Percentiles rank a stretch among this genome's conserved stretches.
These are phyloP conservation scores for honey bee (Apis mellifera) DNA, from an alignment of 1,140 invertebrate genomes.

Conservation along the genomic window DNA sequence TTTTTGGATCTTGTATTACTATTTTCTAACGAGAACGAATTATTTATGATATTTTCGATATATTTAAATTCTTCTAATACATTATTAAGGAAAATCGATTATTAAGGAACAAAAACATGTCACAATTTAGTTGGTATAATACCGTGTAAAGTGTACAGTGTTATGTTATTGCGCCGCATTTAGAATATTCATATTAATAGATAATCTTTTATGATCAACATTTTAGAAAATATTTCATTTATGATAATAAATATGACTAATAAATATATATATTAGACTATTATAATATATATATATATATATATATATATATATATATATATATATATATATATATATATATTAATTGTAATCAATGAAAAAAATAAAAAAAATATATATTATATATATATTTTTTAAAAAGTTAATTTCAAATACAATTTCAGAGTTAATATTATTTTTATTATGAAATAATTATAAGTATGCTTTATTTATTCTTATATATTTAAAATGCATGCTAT, in stretches of 20 bases:
- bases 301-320: background rate
- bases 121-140: background rate
- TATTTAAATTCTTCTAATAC: background rate
- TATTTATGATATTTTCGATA: background rate
- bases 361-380: background rate
- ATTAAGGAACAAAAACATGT: background rate
- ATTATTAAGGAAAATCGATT: background rate
- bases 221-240: background rate
- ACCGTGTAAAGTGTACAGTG: background rate
- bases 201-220: background rate
- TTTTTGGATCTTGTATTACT: background rate
- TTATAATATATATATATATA: background rate
- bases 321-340: background rate
- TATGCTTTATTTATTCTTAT: background rate
- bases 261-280: background rate
- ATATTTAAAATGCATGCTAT: background rate
- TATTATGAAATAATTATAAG: background rate
- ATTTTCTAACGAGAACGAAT: background rate
- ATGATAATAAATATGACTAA: background rate
- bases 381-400: background rate
- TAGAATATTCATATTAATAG: background rate
- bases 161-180: slow-evolving; percentile 14
- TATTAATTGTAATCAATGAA: too few relatives aligned
- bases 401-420: background rate
- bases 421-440: background rate